Percentiles rank a stretch among this genome's conserved stretches.
Evolutionary conservation across 2,888 invertebrate species (phyloP).

Genomic region (Lochmaea crataegi): DNA sequence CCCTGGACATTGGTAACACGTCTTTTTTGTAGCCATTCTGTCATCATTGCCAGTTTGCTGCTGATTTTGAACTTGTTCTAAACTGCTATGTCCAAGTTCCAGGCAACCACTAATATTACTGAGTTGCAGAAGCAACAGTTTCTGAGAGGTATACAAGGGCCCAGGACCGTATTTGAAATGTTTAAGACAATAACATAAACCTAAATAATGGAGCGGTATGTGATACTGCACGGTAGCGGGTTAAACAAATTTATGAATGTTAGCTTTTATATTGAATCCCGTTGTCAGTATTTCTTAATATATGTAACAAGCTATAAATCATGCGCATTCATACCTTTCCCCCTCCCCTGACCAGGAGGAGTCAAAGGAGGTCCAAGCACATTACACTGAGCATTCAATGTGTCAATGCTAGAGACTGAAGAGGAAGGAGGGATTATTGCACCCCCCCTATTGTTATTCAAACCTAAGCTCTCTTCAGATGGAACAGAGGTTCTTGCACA

Average conservation of each 20-base stretch:
- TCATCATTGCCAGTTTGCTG: too few relatives aligned
- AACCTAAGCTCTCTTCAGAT: constrained; percentile 69
- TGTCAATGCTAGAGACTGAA: constrained; percentile 68
- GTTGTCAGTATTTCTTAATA: background rate
- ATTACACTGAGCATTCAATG: constrained; percentile 63
- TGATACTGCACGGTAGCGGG: too few relatives aligned
- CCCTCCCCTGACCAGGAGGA: constrained; percentile 59
- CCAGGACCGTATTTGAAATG: too few relatives aligned
- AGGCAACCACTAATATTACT: too few relatives aligned
- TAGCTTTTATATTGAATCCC: background rate
- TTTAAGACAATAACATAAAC: too few relatives aligned
- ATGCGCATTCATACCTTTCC: constrained; percentile 61
- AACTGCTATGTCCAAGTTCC: too few relatives aligned
- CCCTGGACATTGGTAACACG: too few relatives aligned
- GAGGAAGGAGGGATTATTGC: constrained; percentile 67
- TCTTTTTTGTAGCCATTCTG: too few relatives aligned
- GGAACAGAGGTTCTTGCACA: constrained; percentile 70
- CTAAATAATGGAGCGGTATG: too few relatives aligned
- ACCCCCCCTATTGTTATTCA: constrained; percentile 61
- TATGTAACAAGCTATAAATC: constrained; percentile 16
- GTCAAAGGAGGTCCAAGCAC: constrained; percentile 58
- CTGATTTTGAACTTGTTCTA: too few relatives aligned
- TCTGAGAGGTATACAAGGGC: too few relatives aligned
- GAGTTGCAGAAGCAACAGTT: too few relatives aligned
- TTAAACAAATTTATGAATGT: background rate